phyloP scores from a whole-genome alignment of 2,888 invertebrate species.

The Cacoxenus indagator region DNA sequence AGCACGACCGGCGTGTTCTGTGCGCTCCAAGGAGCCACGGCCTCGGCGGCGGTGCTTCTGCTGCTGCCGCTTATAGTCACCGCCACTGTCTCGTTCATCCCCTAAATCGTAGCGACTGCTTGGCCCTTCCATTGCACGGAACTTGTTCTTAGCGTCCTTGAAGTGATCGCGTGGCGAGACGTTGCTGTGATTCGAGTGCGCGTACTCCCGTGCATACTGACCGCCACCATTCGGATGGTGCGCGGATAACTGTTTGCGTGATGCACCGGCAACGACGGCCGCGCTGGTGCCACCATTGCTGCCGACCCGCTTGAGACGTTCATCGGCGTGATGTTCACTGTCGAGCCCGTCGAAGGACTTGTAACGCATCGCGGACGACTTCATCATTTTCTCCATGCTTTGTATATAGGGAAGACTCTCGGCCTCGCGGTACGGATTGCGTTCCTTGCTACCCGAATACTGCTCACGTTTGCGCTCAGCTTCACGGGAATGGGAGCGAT shows the following conservation, averaged over 20 bases:
- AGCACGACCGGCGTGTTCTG: slow-evolving; percentile 55
- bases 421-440: slow-evolving; percentile 70
- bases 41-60: slow-evolving; percentile 46
- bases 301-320: background rate
- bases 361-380: slow-evolving; percentile 70
- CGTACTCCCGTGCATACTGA: slow-evolving; percentile 28
- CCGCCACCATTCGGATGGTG: background rate
- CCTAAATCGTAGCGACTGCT: slow-evolving; percentile 71
- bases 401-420: slow-evolving; percentile 70
- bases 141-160: slow-evolving; percentile 89
- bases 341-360: slow-evolving; percentile 58
- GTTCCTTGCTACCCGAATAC: slow-evolving; percentile 59
- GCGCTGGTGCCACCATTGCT: background rate
- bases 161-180: slow-evolving; percentile 83
- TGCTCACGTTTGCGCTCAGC: slow-evolving; percentile 41
- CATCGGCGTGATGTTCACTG: background rate
- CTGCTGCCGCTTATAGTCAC: slow-evolving; percentile 34
- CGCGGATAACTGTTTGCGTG: background rate
- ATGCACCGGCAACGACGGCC: background rate
- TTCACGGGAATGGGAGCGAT: slow-evolving; percentile 36
- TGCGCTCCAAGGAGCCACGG: slow-evolving; percentile 58
- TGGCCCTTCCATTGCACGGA: slow-evolving; percentile 79
- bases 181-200: slow-evolving; percentile 38
- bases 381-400: slow-evolving; percentile 71
- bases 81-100: slow-evolving; percentile 72